These are phyloP conservation scores for Drosophila cardini DNA, from an alignment of 1,140 invertebrate species.

Conservation along the genomic window DNA sequence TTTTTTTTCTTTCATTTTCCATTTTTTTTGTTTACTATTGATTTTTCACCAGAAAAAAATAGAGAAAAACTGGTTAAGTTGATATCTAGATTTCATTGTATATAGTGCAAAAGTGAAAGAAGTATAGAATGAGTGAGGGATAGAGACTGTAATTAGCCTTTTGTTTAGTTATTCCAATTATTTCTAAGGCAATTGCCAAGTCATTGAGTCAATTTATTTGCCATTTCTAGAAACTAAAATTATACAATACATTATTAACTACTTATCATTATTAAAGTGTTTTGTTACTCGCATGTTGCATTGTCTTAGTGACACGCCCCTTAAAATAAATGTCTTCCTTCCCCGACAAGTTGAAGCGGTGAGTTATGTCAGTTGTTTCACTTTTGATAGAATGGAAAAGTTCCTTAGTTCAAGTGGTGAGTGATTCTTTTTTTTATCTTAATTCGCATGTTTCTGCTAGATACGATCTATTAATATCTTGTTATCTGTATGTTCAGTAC, in stretches of 20 bases:
- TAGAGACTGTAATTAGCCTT: conserved; percentile 2
- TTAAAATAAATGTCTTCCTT: not conserved
- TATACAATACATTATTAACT: conserved; percentile 23
- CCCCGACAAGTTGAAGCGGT: conserved; percentile 9
- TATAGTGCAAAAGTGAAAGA: not conserved
- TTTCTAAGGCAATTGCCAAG: not conserved
- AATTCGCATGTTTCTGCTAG: conserved; percentile 9
- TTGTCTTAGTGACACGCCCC: conserved; percentile 29
- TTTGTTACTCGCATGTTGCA: conserved; percentile 42
- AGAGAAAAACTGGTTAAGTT: conserved; percentile 17
- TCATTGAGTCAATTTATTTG: conserved; percentile 22
- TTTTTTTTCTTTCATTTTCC: conserved; percentile 44
- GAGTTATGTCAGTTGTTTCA: not conserved
- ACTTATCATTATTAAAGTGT: conserved; percentile 11
- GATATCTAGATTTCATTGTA: conserved; percentile 11
- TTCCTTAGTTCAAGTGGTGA: conserved; percentile 8
- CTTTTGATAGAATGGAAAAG: not conserved
- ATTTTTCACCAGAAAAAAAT: conserved; percentile 38
- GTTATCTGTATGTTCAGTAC: conserved; percentile 5
- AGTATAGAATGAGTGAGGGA: not conserved
- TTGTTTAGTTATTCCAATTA: conserved; percentile 12
- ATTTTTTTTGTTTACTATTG: conserved; percentile 34
- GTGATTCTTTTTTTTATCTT: conserved; percentile 1
- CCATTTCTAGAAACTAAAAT: not conserved
- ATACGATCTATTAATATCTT: not conserved